Evolutionary conservation across 2,888 invertebrate genomes (phyloP).

Genomic region (Pollenia labialis): DNA sequence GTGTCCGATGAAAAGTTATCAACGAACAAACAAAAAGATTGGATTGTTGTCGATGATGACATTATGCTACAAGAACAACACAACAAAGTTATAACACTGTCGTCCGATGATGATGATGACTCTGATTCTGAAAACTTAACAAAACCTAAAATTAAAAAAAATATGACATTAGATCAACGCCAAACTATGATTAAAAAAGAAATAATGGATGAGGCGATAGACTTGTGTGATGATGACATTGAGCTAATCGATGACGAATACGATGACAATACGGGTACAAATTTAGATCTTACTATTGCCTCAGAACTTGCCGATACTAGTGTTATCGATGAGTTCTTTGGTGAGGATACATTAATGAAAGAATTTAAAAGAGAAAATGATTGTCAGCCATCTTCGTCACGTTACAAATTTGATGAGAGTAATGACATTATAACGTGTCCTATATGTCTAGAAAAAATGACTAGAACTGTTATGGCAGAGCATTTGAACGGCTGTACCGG

Average conservation of each 20-base stretch:
- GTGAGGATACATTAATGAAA: conserved; percentile 80
- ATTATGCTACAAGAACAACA: conserved; percentile 77
- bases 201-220: conserved; percentile 79
- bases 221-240: conserved; percentile 78
- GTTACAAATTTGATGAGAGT: conserved; percentile 74
- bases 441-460: conserved; percentile 81
- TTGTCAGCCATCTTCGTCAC: conserved; percentile 77
- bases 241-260: conserved; percentile 80
- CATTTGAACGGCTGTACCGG: conserved; percentile 83
- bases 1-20: conserved; percentile 72
- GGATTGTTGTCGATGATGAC: conserved; percentile 80
- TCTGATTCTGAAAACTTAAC: conserved; percentile 35
- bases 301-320: conserved; percentile 80
- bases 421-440: conserved; percentile 83
- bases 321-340: conserved; percentile 81
- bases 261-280: conserved; percentile 77
- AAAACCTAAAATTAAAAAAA: conserved; percentile 63
- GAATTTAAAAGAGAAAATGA: conserved; percentile 82
- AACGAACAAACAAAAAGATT: conserved; percentile 63
- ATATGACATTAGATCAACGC: conserved; percentile 77
- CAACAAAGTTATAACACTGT: conserved; percentile 75
- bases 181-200: conserved; percentile 81
- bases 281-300: conserved; percentile 74
- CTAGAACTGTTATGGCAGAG: conserved; percentile 78
- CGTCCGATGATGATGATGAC: conserved; percentile 77